Conservation (phyloP, 2,888 invertebrate species). For the Caenorhabditis parvicauda region DNA sequence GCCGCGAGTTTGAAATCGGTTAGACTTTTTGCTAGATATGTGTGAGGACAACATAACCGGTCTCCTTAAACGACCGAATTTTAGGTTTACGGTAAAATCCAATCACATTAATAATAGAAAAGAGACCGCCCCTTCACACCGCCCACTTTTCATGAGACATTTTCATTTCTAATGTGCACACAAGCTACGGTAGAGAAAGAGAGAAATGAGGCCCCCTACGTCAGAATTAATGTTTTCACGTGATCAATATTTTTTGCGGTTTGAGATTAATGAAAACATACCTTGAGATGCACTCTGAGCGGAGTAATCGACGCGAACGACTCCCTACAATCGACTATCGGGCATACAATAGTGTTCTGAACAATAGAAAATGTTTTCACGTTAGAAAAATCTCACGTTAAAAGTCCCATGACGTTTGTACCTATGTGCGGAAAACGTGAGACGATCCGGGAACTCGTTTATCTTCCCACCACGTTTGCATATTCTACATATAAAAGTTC, state of each 20-base stretch:
- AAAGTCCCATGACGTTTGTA: slow-evolving; percentile 38
- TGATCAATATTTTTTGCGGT: too few relatives aligned
- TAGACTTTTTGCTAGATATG: too few relatives aligned
- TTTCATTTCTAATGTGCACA: too few relatives aligned
- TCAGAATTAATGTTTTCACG: too few relatives aligned
- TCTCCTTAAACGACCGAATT: neutral
- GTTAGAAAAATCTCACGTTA: slow-evolving; percentile 21
- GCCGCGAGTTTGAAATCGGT: too few relatives aligned
- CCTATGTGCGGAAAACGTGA: slow-evolving; percentile 29
- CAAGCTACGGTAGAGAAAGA: too few relatives aligned
- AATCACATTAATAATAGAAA: too few relatives aligned
- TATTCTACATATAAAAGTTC: slow-evolving; percentile 28
- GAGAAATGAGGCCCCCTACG: too few relatives aligned
- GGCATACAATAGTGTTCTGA: slow-evolving; percentile 32
- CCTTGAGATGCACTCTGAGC: slow-evolving; percentile 25
- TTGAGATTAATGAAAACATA: too few relatives aligned
- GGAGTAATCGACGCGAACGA: slow-evolving; percentile 29
- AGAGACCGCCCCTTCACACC: too few relatives aligned
- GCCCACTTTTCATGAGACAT: too few relatives aligned
- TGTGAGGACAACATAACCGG: neutral
- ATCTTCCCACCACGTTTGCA: slow-evolving; percentile 25
- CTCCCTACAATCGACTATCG: slow-evolving; percentile 24
- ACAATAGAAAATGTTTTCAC: neutral
- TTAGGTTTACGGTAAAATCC: too few relatives aligned
- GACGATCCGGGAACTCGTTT: slow-evolving; percentile 21